Conservation (phyloP, 1,140 invertebrate genomes). For the Solen grandis region DNA sequence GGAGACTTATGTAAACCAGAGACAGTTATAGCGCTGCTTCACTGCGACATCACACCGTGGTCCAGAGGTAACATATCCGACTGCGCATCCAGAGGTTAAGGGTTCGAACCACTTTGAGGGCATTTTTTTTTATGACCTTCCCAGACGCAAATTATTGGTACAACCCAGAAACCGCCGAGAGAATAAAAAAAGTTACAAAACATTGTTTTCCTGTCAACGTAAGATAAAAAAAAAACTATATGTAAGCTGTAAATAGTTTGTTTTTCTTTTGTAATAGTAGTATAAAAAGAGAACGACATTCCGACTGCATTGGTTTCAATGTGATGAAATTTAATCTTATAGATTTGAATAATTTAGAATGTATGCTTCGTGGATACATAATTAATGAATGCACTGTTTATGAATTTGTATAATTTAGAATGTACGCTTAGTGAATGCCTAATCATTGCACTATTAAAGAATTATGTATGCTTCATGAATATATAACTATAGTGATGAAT, state of each 20-base stretch:
- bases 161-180: too few relatives aligned
- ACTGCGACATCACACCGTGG: background rate
- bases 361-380: background rate
- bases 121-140: too few relatives aligned
- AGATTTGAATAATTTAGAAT: background rate
- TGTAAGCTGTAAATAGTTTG: too few relatives aligned
- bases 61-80: background rate
- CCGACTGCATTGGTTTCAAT: background rate
- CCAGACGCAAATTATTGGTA: too few relatives aligned
- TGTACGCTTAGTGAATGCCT: background rate
- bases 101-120: too few relatives aligned
- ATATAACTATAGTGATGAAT: conserved; percentile 55
- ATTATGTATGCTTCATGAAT: too few relatives aligned
- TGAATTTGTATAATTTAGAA: background rate
- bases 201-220: too few relatives aligned
- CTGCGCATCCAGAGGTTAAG: background rate
- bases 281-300: too few relatives aligned
- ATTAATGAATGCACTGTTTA: background rate
- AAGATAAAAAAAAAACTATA: too few relatives aligned
- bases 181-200: too few relatives aligned
- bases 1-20: background rate
- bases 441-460: too few relatives aligned
- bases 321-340: background rate
- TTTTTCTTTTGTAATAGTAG: too few relatives aligned
- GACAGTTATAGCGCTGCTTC: background rate